These are phyloP conservation scores for Aphidius ervi DNA, from an alignment of 1,140 invertebrate species.

Conservation along the genomic window DNA sequence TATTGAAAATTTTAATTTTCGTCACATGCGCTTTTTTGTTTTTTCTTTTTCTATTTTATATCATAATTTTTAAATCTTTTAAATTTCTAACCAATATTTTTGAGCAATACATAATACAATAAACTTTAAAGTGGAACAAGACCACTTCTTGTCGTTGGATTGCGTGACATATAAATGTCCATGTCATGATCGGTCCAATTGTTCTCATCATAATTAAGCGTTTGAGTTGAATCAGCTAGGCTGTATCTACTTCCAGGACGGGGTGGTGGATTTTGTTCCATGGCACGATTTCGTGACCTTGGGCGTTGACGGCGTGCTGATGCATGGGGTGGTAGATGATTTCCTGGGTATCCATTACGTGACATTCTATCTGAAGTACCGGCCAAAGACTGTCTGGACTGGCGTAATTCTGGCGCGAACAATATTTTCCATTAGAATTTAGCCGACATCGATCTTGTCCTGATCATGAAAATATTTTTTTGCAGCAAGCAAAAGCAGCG, in stretches of 20 bases:
- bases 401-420: conserved; percentile 63
- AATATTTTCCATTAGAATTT: conserved; percentile 17
- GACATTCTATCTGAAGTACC: conserved; percentile 75
- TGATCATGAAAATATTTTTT: background rate
- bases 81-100: conserved; percentile 28
- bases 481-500: background rate
- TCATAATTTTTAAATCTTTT: background rate
- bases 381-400: conserved; percentile 76
- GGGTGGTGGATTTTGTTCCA: conserved; percentile 51
- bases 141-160: conserved; percentile 79
- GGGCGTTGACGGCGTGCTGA: conserved; percentile 64
- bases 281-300: conserved; percentile 54
- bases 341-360: conserved; percentile 59
- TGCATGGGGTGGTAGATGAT: conserved; percentile 51
- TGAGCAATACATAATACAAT: conserved; percentile 30
- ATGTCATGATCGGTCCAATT: conserved; percentile 95
- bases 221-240: conserved; percentile 69
- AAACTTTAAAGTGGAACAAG: conserved; percentile 71
- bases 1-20: no score
- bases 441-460: background rate
- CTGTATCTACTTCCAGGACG: conserved; percentile 65
- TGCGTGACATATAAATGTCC: conserved; percentile 91
- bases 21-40: background rate
- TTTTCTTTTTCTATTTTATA: background rate
- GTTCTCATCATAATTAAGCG: conserved; percentile 81